These are phyloP conservation scores for Sciaenops ocellatus DNA, from an alignment of 2,797 vertebrate species.

Conservation along the genomic window DNA sequence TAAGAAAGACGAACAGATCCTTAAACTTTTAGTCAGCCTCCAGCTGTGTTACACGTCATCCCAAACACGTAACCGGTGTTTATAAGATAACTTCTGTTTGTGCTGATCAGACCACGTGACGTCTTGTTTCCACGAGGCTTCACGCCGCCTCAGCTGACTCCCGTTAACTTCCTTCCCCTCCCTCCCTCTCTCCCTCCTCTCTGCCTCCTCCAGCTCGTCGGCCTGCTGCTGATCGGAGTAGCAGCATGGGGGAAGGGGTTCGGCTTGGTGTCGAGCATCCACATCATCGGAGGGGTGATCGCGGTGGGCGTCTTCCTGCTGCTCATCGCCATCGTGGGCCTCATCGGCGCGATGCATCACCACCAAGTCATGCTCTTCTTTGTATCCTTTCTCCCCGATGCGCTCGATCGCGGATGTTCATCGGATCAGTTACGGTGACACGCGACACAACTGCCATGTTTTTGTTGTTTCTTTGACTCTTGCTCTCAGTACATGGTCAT, in stretches of 20 bases:
- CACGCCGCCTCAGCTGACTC: conserved; percentile 30
- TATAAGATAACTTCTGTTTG: not conserved
- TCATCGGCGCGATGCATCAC: conserved; percentile 92
- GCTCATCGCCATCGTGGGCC: conserved; percentile 92
- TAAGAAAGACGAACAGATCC: not conserved
- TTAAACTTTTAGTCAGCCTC: too few relatives aligned
- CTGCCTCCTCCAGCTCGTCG: conserved; percentile 88
- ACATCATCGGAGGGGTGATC: conserved; percentile 95
- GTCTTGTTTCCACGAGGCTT: not conserved
- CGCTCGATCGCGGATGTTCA: not conserved
- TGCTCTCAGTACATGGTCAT: conserved; percentile 93
- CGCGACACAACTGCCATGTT: not conserved
- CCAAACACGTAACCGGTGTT: not conserved
- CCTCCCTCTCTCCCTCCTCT: not conserved
- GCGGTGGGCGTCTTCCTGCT: conserved; percentile 94
- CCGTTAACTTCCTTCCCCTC: conserved; percentile 44
- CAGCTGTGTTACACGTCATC: too few relatives aligned
- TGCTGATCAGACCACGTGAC: conserved; percentile 11
- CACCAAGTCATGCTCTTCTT: conserved; percentile 98
- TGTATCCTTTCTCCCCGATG: conserved; percentile 87
- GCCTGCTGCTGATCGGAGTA: conserved; percentile 92
- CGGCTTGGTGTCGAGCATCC: conserved; percentile 93
- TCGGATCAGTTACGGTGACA: not conserved
- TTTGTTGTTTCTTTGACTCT: conserved; percentile 78
- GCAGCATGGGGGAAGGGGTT: conserved; percentile 95